These are phyloP conservation scores for Sebastes itinus DNA, from an alignment of 2,797 vertebrate genomes.

Conservation along the genomic window DNA sequence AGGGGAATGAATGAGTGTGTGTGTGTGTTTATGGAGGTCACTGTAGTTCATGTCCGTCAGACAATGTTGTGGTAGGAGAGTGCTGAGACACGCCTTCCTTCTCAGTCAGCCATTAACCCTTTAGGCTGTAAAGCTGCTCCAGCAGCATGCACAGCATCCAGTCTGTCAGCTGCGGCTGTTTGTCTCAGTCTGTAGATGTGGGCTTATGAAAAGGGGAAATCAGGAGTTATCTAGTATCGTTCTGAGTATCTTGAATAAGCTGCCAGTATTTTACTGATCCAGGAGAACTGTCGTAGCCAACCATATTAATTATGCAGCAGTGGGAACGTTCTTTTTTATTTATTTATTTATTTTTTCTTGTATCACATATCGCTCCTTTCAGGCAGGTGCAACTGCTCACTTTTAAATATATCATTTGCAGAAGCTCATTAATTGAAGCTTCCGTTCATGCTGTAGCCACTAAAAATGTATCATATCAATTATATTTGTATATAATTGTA, in stretches of 20 bases:
- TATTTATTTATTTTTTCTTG: background rate
- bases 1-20: slow-evolving; percentile 50
- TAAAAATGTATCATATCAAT: background rate
- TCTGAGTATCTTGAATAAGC: slow-evolving; percentile 23
- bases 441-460: background rate
- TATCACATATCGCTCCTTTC: background rate
- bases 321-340: background rate
- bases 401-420: background rate
- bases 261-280: slow-evolving; percentile 1
- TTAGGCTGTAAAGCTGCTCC: slow-evolving; percentile 39
- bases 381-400: background rate
- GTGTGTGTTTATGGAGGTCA: slow-evolving; percentile 66
- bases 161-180: slow-evolving; percentile 31
- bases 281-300: background rate
- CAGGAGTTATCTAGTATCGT: slow-evolving; percentile 7
- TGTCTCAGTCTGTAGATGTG: slow-evolving; percentile 13
- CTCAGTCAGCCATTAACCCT: slow-evolving; percentile 68
- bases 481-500: background rate
- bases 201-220: slow-evolving; percentile 12
- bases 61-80: slow-evolving; percentile 58
- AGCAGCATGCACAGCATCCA: background rate
- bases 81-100: slow-evolving; percentile 59
- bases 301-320: slow-evolving; percentile 19
- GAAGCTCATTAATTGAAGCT: background rate
- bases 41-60: slow-evolving; percentile 72